Conservation (phyloP, 2,888 invertebrate genomes). For the Saturnia japonica region DNA sequence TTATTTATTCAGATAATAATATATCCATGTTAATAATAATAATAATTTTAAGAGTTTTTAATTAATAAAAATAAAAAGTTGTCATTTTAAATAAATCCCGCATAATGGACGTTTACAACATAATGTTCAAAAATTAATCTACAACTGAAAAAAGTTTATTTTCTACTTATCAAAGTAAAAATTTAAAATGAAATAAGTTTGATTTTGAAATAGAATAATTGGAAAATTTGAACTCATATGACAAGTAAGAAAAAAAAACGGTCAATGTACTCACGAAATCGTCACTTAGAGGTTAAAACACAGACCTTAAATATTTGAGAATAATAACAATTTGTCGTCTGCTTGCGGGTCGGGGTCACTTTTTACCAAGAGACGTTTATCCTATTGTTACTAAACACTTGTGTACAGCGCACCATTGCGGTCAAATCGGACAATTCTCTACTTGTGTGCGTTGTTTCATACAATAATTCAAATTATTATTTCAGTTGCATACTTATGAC, state of each 20-base stretch:
- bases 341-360: conserved; percentile 45
- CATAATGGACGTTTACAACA: too few relatives aligned
- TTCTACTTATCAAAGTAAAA: too few relatives aligned
- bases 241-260: not conserved
- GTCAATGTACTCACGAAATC: not conserved
- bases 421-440: conserved; percentile 65
- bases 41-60: too few relatives aligned
- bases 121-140: too few relatives aligned
- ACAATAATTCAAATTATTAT: conserved; percentile 52
- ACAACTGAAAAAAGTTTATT: too few relatives aligned
- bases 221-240: not conserved
- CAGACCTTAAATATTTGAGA: conserved; percentile 9
- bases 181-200: not conserved
- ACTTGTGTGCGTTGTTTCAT: conserved; percentile 31
- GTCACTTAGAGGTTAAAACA: conserved; percentile 8
- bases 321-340: conserved; percentile 9
- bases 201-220: too few relatives aligned
- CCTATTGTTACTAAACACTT: conserved; percentile 53
- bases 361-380: conserved; percentile 32
- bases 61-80: too few relatives aligned
- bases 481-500: conserved; percentile 60
- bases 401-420: conserved; percentile 46
- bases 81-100: too few relatives aligned
- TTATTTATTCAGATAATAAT: too few relatives aligned
- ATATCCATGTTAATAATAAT: too few relatives aligned